A percentile compares a stretch with the other conserved stretches of the same genome.
phyloP scores from a whole-genome alignment of 2,113 vertebrate species.

The Xiphias gladius region DNA sequence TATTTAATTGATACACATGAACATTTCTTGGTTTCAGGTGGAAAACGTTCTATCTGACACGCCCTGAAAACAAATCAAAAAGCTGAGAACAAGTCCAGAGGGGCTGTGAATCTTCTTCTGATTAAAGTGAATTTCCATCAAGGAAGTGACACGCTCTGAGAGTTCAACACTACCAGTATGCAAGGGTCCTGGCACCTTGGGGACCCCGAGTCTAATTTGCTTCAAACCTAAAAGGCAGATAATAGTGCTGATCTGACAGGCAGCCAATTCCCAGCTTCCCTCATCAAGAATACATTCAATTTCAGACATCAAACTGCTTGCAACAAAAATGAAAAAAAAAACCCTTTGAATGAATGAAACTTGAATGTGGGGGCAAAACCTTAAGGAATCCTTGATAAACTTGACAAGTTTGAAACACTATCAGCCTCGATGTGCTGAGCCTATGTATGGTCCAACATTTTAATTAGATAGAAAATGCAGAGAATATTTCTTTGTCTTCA shows the following conservation, averaged over 20 bases:
- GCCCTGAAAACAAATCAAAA: conserved; percentile 68
- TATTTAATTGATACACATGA: conserved; percentile 40
- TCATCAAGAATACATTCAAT: conserved; percentile 80
- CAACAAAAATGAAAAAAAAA: conserved; percentile 68
- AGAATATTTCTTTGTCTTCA: background rate
- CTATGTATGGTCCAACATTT: conserved; percentile 18
- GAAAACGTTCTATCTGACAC: conserved; percentile 34
- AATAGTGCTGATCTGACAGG: conserved; percentile 80
- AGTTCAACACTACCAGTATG: conserved; percentile 60
- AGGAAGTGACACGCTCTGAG: conserved; percentile 70
- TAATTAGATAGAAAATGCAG: conserved; percentile 31
- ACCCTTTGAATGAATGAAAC: conserved; percentile 66
- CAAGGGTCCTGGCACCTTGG: conserved; percentile 70
- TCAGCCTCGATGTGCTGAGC: conserved; percentile 28
- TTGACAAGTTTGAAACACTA: conserved; percentile 63
- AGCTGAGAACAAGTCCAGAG: conserved; percentile 58
- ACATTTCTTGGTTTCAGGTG: conserved; percentile 37
- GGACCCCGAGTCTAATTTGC: conserved; percentile 80
- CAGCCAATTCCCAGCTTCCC: conserved; percentile 76
- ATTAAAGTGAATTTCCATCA: conserved; percentile 81
- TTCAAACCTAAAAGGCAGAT: conserved; percentile 81
- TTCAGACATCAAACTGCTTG: conserved; percentile 75
- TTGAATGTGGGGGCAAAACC: conserved; percentile 31
- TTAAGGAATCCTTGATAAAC: conserved; percentile 64
- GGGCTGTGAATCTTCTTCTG: conserved; percentile 66